Conservation (phyloP, 2,888 invertebrate genomes). For the Phlogophora meticulosa region DNA sequence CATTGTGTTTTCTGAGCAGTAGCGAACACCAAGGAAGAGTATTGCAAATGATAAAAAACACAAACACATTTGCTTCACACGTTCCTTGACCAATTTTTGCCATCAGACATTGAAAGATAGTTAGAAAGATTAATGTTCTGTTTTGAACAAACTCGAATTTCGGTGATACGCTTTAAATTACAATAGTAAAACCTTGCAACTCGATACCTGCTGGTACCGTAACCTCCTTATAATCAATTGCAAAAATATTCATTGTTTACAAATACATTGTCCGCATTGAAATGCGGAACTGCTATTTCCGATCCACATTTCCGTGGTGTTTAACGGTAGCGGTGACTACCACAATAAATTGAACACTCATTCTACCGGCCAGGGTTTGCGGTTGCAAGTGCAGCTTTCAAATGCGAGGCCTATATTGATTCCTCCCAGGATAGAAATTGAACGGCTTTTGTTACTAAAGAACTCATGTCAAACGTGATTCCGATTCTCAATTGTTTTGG, state of each 20-base stretch:
- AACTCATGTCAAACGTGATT: not conserved
- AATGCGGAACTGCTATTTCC: slow-evolving; percentile 56
- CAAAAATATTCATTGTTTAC: slow-evolving; percentile 44
- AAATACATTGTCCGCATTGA: slow-evolving; percentile 35
- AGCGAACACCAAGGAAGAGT: slow-evolving; percentile 7
- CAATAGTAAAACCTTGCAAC: slow-evolving; percentile 43
- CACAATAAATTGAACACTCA: slow-evolving; percentile 14
- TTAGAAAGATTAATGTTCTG: slow-evolving; percentile 34
- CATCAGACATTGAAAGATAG: slow-evolving; percentile 41
- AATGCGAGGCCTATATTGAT: not conserved
- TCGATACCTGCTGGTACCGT: slow-evolving; percentile 1
- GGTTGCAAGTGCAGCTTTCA: not conserved
- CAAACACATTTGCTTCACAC: slow-evolving; percentile 1
- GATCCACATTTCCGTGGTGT: slow-evolving; percentile 17
- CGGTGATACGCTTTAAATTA: slow-evolving; percentile 12
- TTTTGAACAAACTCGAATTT: slow-evolving; percentile 22
- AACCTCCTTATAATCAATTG: slow-evolving; percentile 21
- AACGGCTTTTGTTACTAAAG: slow-evolving; percentile 6
- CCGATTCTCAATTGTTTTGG: slow-evolving; percentile 14
- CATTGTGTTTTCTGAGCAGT: slow-evolving; percentile 2
- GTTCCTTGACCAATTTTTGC: slow-evolving; percentile 41
- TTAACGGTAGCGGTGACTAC: slow-evolving; percentile 2
- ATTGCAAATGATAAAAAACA: not conserved
- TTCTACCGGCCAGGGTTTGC: not conserved
- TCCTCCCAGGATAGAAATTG: not conserved